Conservation (phyloP, 2,888 invertebrate genomes). For the Crossocerus cetratus region DNA sequence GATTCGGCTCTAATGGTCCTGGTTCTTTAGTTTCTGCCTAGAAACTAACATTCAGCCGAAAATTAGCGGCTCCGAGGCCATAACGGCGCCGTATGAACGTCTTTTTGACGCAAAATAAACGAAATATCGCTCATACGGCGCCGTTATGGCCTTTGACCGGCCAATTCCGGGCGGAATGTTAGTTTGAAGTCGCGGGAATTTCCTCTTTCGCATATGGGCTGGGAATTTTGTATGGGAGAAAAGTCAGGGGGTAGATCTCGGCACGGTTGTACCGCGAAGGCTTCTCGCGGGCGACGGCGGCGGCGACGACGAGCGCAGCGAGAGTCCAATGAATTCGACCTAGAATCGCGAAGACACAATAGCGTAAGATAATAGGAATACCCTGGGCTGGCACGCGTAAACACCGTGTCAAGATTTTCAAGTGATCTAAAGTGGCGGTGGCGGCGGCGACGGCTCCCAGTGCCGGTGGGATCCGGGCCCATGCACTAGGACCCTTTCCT, state of each 20-base stretch:
- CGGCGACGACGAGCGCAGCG: neutral
- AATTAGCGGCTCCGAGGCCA: too few species aligned
- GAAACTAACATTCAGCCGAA: too few species aligned
- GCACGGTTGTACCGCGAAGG: neutral
- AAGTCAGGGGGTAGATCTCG: neutral
- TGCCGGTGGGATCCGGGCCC: slow-evolving; percentile 11
- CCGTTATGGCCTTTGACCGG: too few species aligned
- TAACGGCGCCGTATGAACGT: too few species aligned
- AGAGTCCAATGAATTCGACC: slow-evolving; percentile 1
- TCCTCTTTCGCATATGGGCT: neutral
- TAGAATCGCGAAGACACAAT: slow-evolving; percentile 4
- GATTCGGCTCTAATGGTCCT: too few species aligned
- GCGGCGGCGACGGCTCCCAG: neutral
- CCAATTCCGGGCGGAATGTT: too few species aligned
- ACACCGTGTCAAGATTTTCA: neutral
- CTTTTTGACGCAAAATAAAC: too few species aligned
- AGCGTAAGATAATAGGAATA: neutral
- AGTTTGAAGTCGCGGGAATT: too few species aligned
- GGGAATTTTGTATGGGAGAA: neutral
- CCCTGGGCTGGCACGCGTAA: neutral
- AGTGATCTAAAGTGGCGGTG: too few species aligned
- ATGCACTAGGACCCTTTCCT: neutral
- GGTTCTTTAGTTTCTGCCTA: too few species aligned
- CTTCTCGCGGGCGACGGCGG: neutral
- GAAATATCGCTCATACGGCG: too few species aligned